Conservation (phyloP, 2,797 vertebrate genomes). For the Helicolenus hilgendorfi region DNA sequence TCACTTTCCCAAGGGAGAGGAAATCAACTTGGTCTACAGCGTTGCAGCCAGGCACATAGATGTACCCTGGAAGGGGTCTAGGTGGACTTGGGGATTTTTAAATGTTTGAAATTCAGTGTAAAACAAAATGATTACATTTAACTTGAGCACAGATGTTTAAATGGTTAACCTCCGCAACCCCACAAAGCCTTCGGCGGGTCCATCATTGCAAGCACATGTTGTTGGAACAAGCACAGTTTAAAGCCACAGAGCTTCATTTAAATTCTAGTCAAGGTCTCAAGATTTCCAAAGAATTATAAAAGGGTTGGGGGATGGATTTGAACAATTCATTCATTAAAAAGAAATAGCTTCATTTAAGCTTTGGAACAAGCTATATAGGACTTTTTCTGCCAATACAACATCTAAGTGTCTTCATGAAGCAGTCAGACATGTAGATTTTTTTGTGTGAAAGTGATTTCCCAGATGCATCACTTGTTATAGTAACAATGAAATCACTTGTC, state of each 20-base stretch:
- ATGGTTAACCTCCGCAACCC: slow-evolving; percentile 2
- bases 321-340: neutral
- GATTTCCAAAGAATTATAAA: neutral
- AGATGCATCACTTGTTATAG: neutral
- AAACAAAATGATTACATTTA: slow-evolving; percentile 38
- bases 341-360: neutral
- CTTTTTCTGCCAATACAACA: neutral
- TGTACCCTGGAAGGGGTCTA: neutral
- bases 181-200: neutral
- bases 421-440: neutral
- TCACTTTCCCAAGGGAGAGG: slow-evolving; percentile 52
- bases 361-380: neutral
- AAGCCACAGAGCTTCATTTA: slow-evolving; percentile 12
- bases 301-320: neutral
- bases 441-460: neutral
- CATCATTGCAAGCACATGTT: slow-evolving; percentile 33
- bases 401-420: neutral
- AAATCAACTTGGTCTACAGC: slow-evolving; percentile 25
- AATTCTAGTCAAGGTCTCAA: neutral
- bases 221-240: neutral
- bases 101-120: slow-evolving; percentile 25
- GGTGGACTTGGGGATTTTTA: neutral
- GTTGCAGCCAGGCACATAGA: slow-evolving; percentile 10
- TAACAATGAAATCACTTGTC: neutral
- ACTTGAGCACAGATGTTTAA: slow-evolving; percentile 44